Conservation (phyloP, 1,140 invertebrate genomes). For the Aphidius gifuensis region DNA sequence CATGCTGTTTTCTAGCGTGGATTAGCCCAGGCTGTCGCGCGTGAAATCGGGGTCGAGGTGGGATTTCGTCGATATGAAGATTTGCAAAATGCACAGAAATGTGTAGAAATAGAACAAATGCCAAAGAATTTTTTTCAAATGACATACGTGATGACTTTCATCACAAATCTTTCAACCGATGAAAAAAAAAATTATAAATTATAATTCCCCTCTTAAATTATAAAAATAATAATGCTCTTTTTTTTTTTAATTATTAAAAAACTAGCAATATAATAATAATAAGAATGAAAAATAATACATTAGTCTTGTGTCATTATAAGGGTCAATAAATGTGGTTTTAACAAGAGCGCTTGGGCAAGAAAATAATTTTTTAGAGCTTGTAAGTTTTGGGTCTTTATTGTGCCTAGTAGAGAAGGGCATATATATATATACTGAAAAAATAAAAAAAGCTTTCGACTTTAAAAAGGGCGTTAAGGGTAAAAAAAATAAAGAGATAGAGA, state of each 20-base stretch:
- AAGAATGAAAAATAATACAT: conserved; percentile 1
- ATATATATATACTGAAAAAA: neutral
- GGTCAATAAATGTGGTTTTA: conserved; percentile 16
- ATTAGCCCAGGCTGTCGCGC: conserved; percentile 25
- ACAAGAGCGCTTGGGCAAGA: too few species aligned
- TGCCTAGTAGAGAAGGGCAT: too few species aligned
- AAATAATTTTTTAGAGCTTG: too few species aligned
- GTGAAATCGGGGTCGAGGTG: conserved; percentile 27
- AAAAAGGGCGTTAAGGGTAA: too few species aligned
- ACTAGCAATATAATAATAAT: neutral
- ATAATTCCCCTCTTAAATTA: too few species aligned
- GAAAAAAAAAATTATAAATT: too few species aligned
- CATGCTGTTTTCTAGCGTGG: conserved; percentile 15
- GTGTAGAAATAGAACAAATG: conserved; percentile 21
- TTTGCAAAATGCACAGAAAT: conserved; percentile 14
- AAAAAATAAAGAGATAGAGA: too few species aligned
- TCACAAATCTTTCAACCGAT: too few species aligned
- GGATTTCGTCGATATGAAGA: conserved; percentile 27
- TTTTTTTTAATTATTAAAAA: too few species aligned
- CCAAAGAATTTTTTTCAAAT: conserved; percentile 10
- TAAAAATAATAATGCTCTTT: too few species aligned
- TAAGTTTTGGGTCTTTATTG: too few species aligned
- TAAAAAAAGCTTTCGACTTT: too few species aligned
- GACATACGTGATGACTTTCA: neutral
- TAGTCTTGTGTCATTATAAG: neutral